Conservation (phyloP, 2,113 vertebrate species). For the Caretta caretta region DNA sequence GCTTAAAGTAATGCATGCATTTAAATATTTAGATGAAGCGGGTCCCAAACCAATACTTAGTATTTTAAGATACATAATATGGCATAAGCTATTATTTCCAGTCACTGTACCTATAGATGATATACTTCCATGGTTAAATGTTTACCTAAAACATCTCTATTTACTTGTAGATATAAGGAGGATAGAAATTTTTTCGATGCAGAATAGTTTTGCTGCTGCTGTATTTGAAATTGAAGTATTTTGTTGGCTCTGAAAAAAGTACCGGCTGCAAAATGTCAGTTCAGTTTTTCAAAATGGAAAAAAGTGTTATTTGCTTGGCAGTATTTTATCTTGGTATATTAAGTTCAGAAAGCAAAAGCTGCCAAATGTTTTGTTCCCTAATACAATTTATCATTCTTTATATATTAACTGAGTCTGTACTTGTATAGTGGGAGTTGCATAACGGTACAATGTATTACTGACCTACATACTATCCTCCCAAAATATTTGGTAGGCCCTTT, state of each 20-base stretch:
- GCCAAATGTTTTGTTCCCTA: not conserved
- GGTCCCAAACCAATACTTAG: not conserved
- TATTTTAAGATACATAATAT: not conserved
- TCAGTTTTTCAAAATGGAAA: not conserved
- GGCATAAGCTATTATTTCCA: not conserved
- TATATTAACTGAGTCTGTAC: not conserved
- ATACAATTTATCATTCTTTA: not conserved
- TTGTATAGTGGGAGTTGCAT: not conserved
- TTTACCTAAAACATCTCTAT: not conserved
- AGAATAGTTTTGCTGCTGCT: not conserved
- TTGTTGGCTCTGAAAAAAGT: not conserved
- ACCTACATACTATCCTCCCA: not conserved
- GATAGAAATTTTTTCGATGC: fast-evolving
- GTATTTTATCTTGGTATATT: not conserved
- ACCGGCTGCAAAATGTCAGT: not conserved
- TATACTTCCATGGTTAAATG: not conserved
- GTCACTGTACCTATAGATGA: not conserved
- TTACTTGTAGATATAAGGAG: not conserved
- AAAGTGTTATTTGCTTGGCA: not conserved
- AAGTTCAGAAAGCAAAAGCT: not conserved
- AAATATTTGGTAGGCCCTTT: not conserved
- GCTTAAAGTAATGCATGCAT: not conserved
- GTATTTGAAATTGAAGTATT: not conserved
- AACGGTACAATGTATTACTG: not conserved
- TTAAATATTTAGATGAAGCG: not conserved